Evolutionary conservation across 2,888 invertebrate species (phyloP), one percentile per base, ranked within the genome.

Genomic region (Tenodera sinensis): DNA sequence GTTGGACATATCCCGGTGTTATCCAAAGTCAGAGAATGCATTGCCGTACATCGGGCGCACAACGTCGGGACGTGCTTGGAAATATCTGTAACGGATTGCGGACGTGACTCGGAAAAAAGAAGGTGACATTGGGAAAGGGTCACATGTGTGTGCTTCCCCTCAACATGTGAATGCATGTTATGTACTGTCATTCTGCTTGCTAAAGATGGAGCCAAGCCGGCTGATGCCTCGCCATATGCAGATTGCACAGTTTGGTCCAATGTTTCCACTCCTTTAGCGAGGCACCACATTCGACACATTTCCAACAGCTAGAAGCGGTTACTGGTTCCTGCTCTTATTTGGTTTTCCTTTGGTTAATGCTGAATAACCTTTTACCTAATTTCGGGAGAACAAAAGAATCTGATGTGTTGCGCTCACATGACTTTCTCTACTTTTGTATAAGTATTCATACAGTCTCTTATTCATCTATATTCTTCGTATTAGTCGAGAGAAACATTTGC

Each of bases 81-180:
- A 89, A 89, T 89, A 87, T 87, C 82, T 86, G 83, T 85, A 89
- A 89, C 89, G 89, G 89, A 89, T 89, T 89, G 87, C 27, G 83
- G 87, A 87, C 89, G 89, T 89, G 89, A 89, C 89, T 89, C 83
- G 84, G 88, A 88, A 88, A 89, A 83, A 83, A 71, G 54, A 71
- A 71, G 54, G 54, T 71, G 54, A 71, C 54, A 71, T 71, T 71
- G 54, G 54, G 54, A 71, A 71, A 71, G 54, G 54, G 54, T 71
- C 54, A 71, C 42, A 42, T 42, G 42, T 42, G 42, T 71, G 54
- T 71, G 54, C 25, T 71, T 71, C 54, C 54, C 54, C 54, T 25
- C 54, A 20, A 71, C 54, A 71, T 71, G 54, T 71, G 54, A 71
- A 71, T 71, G 54, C 54, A 71, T 71, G 54, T 71, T 71, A 71